Evolutionary conservation across 1,140 invertebrate genomes (phyloP).

Genomic region (Apis cerana): DNA sequence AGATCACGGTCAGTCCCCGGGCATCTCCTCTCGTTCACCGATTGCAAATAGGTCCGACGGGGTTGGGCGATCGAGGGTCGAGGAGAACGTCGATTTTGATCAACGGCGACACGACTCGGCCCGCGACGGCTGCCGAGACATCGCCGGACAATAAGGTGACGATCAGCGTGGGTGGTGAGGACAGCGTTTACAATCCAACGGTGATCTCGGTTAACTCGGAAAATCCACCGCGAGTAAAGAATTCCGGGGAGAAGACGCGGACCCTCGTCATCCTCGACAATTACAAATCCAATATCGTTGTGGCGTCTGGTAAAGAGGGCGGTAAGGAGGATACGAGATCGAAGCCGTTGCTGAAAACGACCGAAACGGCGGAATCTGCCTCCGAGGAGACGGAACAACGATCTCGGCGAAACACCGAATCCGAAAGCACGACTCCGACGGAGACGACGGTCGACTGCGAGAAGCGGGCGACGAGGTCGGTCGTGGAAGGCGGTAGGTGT

Average conservation of each 20-base stretch:
- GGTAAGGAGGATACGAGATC: conserved; percentile 13
- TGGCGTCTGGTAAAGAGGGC: conserved; percentile 60
- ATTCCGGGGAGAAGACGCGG: conserved; percentile 74
- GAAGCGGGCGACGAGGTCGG: conserved; percentile 26
- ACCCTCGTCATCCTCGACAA: conserved; percentile 79
- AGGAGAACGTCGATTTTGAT: conserved; percentile 89
- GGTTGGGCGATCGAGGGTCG: conserved; percentile 66
- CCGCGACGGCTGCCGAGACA: conserved; percentile 81
- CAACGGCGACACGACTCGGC: conserved; percentile 86
- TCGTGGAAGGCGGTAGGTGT: conserved; percentile 5
- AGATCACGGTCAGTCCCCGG: conserved; percentile 77
- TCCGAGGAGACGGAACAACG: neutral
- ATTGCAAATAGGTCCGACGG: conserved; percentile 81
- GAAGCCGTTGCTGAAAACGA: neutral
- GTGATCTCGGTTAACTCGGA: conserved; percentile 77
- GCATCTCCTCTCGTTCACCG: conserved; percentile 81
- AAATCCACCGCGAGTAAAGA: conserved; percentile 67
- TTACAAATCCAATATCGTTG: conserved; percentile 78
- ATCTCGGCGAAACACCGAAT: neutral
- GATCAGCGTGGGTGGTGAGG: conserved; percentile 79
- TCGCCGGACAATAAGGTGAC: conserved; percentile 79
- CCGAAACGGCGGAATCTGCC: neutral
- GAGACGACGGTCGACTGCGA: conserved; percentile 4
- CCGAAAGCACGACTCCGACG: neutral
- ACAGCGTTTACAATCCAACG: conserved; percentile 77